Evolutionary conservation across 2,113 vertebrate species (phyloP).

Genomic region (Columbina picui): DNA sequence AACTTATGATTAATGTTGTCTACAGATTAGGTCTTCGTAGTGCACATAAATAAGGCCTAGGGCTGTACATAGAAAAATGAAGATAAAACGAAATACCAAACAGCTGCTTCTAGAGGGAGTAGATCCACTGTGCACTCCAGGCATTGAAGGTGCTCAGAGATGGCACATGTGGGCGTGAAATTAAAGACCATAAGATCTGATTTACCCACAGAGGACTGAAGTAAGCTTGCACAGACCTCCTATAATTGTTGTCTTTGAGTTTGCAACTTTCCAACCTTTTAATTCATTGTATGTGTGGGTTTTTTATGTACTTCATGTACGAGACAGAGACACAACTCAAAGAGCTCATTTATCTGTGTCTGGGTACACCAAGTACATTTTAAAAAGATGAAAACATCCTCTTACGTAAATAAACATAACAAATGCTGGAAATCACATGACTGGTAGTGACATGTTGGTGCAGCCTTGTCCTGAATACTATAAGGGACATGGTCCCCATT

Average conservation of each 20-base stretch:
- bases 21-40: slow-evolving; percentile 24
- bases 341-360: neutral
- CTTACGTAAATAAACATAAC: neutral
- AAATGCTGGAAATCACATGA: neutral
- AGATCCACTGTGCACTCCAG: neutral
- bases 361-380: neutral
- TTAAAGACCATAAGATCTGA: accelerated
- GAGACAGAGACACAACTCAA: neutral
- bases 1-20: slow-evolving; percentile 41
- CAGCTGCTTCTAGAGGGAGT: neutral
- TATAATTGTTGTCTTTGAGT: neutral
- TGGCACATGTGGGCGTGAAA: neutral
- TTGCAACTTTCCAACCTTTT: neutral
- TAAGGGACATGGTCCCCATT: neutral
- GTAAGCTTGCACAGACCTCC: neutral
- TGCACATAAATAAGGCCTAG: slow-evolving; percentile 4
- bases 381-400: neutral
- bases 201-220: neutral
- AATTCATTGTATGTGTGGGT: neutral
- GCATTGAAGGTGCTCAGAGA: neutral
- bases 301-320: neutral
- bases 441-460: neutral
- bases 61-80: neutral
- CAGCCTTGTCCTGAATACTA: neutral
- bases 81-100: slow-evolving; percentile 21